phyloP scores from a whole-genome alignment of 1,140 invertebrate genomes.

The Brachionus rubens region DNA sequence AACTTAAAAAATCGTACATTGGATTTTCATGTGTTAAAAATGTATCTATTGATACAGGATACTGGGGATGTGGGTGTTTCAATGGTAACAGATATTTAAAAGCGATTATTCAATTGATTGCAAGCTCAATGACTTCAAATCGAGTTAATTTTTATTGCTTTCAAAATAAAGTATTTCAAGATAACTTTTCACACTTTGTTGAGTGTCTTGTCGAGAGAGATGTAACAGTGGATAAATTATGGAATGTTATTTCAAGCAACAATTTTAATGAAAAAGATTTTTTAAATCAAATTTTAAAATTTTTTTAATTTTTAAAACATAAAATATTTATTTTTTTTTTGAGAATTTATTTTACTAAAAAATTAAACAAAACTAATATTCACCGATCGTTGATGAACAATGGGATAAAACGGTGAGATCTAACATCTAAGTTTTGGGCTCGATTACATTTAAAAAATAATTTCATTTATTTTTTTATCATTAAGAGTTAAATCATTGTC shows the following conservation, averaged over 20 bases:
- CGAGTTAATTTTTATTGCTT: slow-evolving; percentile 21
- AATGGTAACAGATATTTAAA: slow-evolving; percentile 30
- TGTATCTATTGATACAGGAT: not conserved
- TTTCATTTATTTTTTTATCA: too few species aligned
- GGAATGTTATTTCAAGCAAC: not conserved
- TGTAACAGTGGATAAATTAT: not conserved
- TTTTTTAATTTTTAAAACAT: too few species aligned
- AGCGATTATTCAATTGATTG: slow-evolving; percentile 34
- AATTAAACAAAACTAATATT: too few species aligned
- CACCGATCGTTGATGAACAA: too few species aligned
- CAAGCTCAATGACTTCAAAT: not conserved
- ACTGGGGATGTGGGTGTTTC: slow-evolving; percentile 41
- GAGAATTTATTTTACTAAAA: too few species aligned
- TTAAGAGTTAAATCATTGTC: too few species aligned
- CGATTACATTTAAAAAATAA: too few species aligned
- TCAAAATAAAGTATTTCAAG: not conserved
- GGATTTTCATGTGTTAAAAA: not conserved
- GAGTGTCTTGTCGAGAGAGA: not conserved
- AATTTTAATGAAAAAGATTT: not conserved
- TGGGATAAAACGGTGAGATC: too few species aligned
- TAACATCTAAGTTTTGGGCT: too few species aligned
- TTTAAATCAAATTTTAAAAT: too few species aligned
- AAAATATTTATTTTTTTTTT: too few species aligned
- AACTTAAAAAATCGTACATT: not conserved
- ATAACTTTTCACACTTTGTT: not conserved